Percentiles rank a stretch among this genome's conserved stretches.
phyloP scores from a whole-genome alignment of 2,113 vertebrate species.

The Crotalus tigris region DNA sequence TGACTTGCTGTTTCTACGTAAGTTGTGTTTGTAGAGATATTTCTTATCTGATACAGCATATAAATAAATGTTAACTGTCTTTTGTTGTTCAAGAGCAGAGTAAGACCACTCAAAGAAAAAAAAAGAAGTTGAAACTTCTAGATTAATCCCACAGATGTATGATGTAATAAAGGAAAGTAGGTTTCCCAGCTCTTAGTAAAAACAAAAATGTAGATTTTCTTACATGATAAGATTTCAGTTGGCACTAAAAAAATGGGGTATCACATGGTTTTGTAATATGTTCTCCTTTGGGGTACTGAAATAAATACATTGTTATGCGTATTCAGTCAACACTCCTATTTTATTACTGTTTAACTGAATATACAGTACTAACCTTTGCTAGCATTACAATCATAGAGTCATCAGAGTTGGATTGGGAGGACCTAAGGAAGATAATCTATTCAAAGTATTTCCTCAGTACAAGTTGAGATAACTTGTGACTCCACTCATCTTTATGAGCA shows the following conservation, averaged over 20 bases:
- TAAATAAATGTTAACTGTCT: slow-evolving; percentile 82
- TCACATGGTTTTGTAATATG: background rate
- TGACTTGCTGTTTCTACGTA: slow-evolving; percentile 81
- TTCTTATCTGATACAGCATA: slow-evolving; percentile 79
- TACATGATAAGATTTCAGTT: slow-evolving; percentile 5
- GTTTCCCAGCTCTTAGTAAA: slow-evolving; percentile 9
- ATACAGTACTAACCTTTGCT: background rate
- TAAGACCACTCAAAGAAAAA: slow-evolving; percentile 78
- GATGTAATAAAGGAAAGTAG: slow-evolving; percentile 36
- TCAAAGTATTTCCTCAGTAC: background rate
- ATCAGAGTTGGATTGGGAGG: background rate
- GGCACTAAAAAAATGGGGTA: background rate
- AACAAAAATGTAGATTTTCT: slow-evolving; percentile 24
- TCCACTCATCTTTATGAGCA: background rate
- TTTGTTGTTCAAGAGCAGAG: slow-evolving; percentile 65
- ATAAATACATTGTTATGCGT: background rate
- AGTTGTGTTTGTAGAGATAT: slow-evolving; percentile 86
- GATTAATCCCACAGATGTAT: slow-evolving; percentile 32
- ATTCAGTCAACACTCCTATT: background rate
- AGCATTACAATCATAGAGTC: background rate
- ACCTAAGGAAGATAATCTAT: background rate
- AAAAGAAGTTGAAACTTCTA: slow-evolving; percentile 18
- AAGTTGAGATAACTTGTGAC: background rate
- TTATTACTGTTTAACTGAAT: background rate
- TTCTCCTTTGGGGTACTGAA: background rate